Evolutionary conservation across 2,113 vertebrate species (phyloP), one percentile per base, ranked within the genome.

Genomic region (Polyodon spathula): DNA sequence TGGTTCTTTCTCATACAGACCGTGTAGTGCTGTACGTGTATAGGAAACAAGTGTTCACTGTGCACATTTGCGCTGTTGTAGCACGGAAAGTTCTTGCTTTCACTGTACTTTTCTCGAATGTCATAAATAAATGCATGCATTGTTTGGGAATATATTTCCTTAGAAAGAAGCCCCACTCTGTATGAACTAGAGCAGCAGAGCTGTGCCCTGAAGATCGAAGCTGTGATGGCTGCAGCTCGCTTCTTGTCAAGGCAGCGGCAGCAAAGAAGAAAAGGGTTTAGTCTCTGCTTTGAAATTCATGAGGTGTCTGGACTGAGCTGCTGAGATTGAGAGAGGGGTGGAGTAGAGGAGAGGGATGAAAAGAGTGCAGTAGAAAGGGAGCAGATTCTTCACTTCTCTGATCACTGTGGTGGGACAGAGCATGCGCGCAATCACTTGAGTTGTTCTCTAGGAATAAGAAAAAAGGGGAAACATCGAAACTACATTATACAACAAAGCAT

Each of bases 281-380:
- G 15, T 11, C 6, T 50, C 9, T n/a, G 5, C 48, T 50, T 50
- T 50, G 48, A 50, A 50, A 50, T 50, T 11, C 12, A 50, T 50
- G 48, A 50, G 48, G 14, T 4, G 5, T 50, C 48, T n/a, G 6
- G 2, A 14, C 48, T 14, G 48, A 50, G 12, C 14, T 50, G 48
- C 48, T 6, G 37, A 39, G 27, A 56, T 58, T 63, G 70, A 70
- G 65, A 37, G 59, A 39, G 61, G 1, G 38, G 16, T 12, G 43
- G 40, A 37, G 39, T 5, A 40, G 56, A 10, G 58, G 46, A 12
- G 64, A 57, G 58, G 39, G 16, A 65, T 16, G 14, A 5, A 43
- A 4, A 56, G 6, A 37, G 14, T n/a, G 9, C 39, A 12, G 52
- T 8, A 4, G 15, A 38, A 51, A 62, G 39, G 58, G 16, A 27